These are phyloP conservation scores for Blera fallax DNA, from an alignment of 2,888 invertebrate genomes.

Conservation along the genomic window DNA sequence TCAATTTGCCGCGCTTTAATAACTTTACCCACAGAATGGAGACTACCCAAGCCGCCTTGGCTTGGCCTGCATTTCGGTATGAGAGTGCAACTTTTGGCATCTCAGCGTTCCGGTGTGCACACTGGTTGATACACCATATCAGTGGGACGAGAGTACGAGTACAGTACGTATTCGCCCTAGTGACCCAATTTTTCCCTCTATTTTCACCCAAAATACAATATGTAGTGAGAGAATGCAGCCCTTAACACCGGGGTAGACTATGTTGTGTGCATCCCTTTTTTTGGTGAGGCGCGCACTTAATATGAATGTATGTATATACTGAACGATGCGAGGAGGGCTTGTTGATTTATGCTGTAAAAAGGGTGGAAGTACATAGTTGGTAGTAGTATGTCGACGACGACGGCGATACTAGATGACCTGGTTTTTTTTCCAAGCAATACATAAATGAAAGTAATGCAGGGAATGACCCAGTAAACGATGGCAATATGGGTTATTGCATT, in stretches of 20 bases:
- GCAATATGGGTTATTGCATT: conserved; percentile 52
- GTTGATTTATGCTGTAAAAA: conserved; percentile 59
- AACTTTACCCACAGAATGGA: conserved; percentile 43
- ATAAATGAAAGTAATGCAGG: conserved; percentile 54
- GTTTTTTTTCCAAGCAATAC: conserved; percentile 50
- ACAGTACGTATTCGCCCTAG: conserved; percentile 60
- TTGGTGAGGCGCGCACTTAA: neutral
- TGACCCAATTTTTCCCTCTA: conserved; percentile 56
- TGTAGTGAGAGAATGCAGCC: conserved; percentile 48
- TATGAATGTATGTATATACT: neutral
- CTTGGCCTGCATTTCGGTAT: conserved; percentile 38
- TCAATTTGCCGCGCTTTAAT: conserved; percentile 52
- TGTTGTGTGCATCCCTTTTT: conserved; percentile 37
- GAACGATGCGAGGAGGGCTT: conserved; percentile 19
- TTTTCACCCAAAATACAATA: conserved; percentile 42
- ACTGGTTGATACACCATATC: conserved; percentile 62
- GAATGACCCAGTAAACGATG: conserved; percentile 62
- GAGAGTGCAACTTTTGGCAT: conserved; percentile 57
- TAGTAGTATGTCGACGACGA: conserved; percentile 15
- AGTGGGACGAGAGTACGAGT: conserved; percentile 1
- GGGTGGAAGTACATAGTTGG: conserved; percentile 74
- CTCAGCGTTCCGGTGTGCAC: conserved; percentile 19
- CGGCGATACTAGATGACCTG: conserved; percentile 74
- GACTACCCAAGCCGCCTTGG: conserved; percentile 32
- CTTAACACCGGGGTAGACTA: conserved; percentile 18